Conservation (phyloP, 1,140 invertebrate species). For the Bombus fervidus region DNA sequence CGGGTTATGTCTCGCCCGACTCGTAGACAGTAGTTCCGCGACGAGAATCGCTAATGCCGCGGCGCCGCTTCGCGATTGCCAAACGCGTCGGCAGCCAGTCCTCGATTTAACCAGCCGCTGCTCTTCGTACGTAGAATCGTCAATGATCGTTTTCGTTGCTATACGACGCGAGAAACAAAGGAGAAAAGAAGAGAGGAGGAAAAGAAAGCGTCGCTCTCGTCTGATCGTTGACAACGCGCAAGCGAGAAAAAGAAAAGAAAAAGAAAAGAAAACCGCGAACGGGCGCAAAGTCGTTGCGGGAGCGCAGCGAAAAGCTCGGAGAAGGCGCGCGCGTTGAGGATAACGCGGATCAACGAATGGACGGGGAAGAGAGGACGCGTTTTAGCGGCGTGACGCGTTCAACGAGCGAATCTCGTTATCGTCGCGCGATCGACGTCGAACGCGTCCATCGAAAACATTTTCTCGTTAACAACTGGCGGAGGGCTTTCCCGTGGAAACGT, state of each 20-base stretch:
- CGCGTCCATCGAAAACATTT: constrained; percentile 39
- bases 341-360: constrained; percentile 4
- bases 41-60: constrained; percentile 12
- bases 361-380: background rate
- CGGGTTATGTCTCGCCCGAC: background rate
- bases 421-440: constrained; percentile 20
- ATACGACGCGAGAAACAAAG: rapidly evolving
- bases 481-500: constrained; percentile 6
- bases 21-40: background rate
- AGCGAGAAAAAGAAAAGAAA: background rate
- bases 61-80: background rate
- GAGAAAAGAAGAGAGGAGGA: background rate
- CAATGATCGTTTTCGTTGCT: background rate
- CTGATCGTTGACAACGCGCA: background rate
- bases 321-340: constrained; percentile 16
- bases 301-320: constrained; percentile 19
- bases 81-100: background rate
- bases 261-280: too few relatives aligned
- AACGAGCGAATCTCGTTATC: constrained; percentile 25
- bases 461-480: constrained; percentile 39
- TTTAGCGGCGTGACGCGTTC: constrained; percentile 9
- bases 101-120: background rate
- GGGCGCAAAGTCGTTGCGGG: background rate
- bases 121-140: background rate
- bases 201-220: background rate